A percentile compares a stretch with the other conserved stretches of the same genome.
phyloP scores from a whole-genome alignment of 2,113 vertebrate species.

The Ptychochromis oligacanthus region DNA sequence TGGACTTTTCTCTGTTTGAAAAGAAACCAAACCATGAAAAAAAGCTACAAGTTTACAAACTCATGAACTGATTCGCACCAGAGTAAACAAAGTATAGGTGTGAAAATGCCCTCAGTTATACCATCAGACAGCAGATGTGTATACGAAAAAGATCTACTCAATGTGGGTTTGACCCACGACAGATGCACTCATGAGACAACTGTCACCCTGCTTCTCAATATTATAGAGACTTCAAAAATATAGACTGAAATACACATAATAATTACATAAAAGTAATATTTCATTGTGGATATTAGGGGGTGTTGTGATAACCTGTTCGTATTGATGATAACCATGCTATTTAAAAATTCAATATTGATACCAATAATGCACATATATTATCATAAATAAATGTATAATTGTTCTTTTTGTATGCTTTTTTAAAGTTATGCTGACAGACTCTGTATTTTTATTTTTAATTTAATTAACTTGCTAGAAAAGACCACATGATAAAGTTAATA shows the following conservation, averaged over 20 bases:
- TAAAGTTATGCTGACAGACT: background rate
- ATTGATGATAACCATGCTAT: background rate
- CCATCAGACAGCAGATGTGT: background rate
- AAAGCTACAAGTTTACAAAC: background rate
- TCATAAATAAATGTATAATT: background rate
- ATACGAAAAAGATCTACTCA: background rate
- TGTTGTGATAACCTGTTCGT: background rate
- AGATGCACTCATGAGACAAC: background rate
- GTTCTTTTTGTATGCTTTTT: background rate
- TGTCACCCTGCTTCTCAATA: background rate
- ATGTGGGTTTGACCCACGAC: background rate
- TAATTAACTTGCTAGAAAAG: background rate
- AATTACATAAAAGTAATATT: background rate
- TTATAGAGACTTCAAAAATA: background rate
- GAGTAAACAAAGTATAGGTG: background rate
- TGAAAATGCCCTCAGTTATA: background rate
- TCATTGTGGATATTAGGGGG: background rate
- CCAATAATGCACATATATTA: background rate
- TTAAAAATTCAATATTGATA: background rate
- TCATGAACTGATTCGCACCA: background rate
- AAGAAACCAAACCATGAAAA: background rate
- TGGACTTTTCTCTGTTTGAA: background rate
- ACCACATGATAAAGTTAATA: rapidly evolving
- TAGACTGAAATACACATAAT: background rate
- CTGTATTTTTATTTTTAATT: background rate